Base-by-base conservation (phyloP, 2,888 invertebrate species). In the Sclerodermus sp. region DNA sequence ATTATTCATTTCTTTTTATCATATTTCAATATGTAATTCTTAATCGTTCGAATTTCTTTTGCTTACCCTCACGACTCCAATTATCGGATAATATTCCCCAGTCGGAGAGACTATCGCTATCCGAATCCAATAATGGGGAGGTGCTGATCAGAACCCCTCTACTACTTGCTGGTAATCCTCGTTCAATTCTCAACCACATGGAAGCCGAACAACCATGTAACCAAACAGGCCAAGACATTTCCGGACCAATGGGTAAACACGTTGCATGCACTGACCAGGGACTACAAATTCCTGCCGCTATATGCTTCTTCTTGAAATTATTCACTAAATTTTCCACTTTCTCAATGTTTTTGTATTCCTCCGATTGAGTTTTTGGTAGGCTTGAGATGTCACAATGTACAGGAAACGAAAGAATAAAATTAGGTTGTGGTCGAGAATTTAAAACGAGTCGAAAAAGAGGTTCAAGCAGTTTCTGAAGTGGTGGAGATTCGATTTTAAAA, bases 201-300 rank as follows among this genome's bases (percentile, higher is more conserved):
- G 80, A 78, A 29, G 81, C 73, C 3, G 84, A 82, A 74, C 84
- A 85, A n/a, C 87, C 87, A 39, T 81, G 80, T 57, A 81, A 68
- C 85, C 86, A 86, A 51, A 85, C 81, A 53, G 84, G 82, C 87
- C 87, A 87, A 0, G 69, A 57, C 4, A 75, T 45, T 59, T 78
- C 77, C 0, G 73, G 62, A 1, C 75, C 73, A 6, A 78, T 60
- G 1, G 78, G 77, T 42, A 78, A 50, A 47, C 77, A 77, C 0
- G 64, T 53, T 1, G 77, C 77, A 38, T 77, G 74, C 1, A 77
- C 71, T 2, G 77, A 78, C 77, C 77, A 78, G 1, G 77, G 77
- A 45, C 75, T 77, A 48, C 77, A 77, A 34, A 77, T 68, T 45
- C 74, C 76, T 6, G 67, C 60, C 1, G 68, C 57, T 2, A 74